Evolutionary conservation across 2,888 invertebrate genomes (phyloP).

Genomic region (Artemia sp.): DNA sequence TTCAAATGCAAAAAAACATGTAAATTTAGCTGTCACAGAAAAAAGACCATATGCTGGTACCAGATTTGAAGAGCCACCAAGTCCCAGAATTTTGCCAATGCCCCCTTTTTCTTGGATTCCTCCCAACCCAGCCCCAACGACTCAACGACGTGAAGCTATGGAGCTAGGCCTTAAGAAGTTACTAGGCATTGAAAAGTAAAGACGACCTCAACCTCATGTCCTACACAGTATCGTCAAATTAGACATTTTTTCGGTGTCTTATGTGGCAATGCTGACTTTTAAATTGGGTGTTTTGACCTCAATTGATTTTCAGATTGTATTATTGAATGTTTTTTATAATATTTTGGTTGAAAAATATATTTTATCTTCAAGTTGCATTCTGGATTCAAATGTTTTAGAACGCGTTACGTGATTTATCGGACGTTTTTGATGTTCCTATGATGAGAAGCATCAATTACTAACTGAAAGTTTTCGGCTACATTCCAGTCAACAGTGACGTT

Average conservation of each 20-base stretch:
- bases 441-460: too few relatives aligned
- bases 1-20: too few relatives aligned
- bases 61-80: background rate
- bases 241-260: too few relatives aligned
- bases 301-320: background rate
- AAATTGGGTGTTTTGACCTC: background rate
- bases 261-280: too few relatives aligned
- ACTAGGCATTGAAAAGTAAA: constrained; percentile 1
- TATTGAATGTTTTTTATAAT: too few relatives aligned
- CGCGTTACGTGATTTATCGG: too few relatives aligned
- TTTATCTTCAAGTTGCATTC: too few relatives aligned
- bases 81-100: background rate
- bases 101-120: background rate
- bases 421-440: too few relatives aligned
- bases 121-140: background rate
- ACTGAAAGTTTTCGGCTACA: background rate
- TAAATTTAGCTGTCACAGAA: too few relatives aligned
- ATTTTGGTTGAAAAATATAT: too few relatives aligned
- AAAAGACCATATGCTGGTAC: background rate
- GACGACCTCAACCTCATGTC: background rate
- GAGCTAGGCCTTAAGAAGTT: background rate
- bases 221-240: background rate
- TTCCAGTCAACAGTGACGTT: background rate
- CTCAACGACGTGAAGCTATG: background rate
- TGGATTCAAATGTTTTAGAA: too few relatives aligned